Evolutionary conservation across 2,888 invertebrate species (phyloP).

Genomic region (Mythimna impura): DNA sequence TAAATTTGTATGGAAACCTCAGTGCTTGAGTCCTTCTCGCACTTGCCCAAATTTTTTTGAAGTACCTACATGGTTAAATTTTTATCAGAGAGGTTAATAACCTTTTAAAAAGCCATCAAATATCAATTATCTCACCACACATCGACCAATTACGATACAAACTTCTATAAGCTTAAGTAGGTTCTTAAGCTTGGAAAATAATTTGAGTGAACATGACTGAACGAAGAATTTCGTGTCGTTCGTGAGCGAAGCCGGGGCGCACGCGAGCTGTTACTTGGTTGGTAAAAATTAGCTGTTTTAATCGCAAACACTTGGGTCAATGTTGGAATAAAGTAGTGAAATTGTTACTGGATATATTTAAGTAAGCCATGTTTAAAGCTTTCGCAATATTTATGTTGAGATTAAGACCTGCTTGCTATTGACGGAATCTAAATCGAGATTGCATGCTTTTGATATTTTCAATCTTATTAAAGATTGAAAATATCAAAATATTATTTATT

Average conservation of each 20-base stretch:
- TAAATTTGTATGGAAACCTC: too few relatives aligned
- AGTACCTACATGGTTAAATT: too few relatives aligned
- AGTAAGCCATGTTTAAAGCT: neutral
- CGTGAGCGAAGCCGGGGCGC: constrained; percentile 24
- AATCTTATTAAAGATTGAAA: too few relatives aligned
- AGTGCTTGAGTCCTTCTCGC: too few relatives aligned
- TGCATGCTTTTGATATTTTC: too few relatives aligned
- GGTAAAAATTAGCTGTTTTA: constrained; percentile 34
- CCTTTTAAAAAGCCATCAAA: constrained; percentile 35
- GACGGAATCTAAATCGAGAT: too few relatives aligned
- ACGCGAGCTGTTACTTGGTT: constrained; percentile 53
- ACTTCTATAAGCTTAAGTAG: constrained; percentile 50
- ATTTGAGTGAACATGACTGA: constrained; percentile 62
- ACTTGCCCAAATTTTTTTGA: too few relatives aligned
- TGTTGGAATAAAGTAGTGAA: neutral
- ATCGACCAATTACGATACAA: constrained; percentile 45
- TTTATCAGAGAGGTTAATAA: neutral
- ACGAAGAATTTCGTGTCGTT: constrained; percentile 56
- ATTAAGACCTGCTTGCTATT: too few relatives aligned
- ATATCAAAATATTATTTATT: too few relatives aligned
- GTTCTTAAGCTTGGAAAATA: constrained; percentile 47
- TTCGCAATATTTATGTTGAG: neutral
- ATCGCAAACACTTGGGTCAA: constrained; percentile 7
- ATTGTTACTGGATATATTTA: neutral
- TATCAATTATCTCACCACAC: constrained; percentile 42